phyloP scores from a whole-genome alignment of 2,888 invertebrate species.

The Agrenia bidenticulata region DNA sequence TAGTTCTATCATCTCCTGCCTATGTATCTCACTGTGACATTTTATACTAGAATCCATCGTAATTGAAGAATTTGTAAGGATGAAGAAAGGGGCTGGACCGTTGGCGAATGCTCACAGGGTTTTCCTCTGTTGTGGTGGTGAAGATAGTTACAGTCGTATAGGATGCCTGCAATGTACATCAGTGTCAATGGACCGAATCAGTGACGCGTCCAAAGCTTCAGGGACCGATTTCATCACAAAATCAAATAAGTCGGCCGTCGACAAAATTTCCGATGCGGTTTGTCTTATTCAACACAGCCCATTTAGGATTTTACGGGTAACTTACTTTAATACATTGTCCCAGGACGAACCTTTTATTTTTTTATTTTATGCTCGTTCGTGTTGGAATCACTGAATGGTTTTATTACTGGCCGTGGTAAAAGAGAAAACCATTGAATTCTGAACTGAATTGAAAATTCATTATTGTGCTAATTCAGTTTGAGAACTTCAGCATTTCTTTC shows the following conservation, averaged over 20 bases:
- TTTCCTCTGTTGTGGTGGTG: constrained; percentile 41
- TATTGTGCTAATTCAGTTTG: no score
- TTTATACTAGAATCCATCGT: no score
- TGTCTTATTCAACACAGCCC: constrained; percentile 76
- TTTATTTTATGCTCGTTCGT: no score
- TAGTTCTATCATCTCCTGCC: no score
- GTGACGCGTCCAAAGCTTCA: constrained; percentile 34
- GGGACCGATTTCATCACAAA: constrained; percentile 12
- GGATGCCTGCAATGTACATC: constrained; percentile 21
- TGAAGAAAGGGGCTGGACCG: constrained; percentile 41
- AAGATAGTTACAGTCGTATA: constrained; percentile 16
- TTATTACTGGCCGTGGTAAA: no score
- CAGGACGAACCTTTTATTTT: no score
- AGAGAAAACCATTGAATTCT: no score
- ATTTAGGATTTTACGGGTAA: constrained; percentile 70
- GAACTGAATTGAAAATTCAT: no score
- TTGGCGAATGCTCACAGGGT: constrained; percentile 32
- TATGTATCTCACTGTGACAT: no score
- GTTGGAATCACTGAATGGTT: no score
- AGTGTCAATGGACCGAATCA: constrained; percentile 33
- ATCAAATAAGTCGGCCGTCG: constrained; percentile 20
- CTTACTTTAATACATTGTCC: no score
- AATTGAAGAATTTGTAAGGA: constrained; percentile 11
- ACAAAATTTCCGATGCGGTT: constrained; percentile 56
- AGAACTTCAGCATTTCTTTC: no score